Evolutionary conservation across 2,888 invertebrate genomes (phyloP), one percentile per base, ranked within the genome.

Genomic region (Globia sparganii): DNA sequence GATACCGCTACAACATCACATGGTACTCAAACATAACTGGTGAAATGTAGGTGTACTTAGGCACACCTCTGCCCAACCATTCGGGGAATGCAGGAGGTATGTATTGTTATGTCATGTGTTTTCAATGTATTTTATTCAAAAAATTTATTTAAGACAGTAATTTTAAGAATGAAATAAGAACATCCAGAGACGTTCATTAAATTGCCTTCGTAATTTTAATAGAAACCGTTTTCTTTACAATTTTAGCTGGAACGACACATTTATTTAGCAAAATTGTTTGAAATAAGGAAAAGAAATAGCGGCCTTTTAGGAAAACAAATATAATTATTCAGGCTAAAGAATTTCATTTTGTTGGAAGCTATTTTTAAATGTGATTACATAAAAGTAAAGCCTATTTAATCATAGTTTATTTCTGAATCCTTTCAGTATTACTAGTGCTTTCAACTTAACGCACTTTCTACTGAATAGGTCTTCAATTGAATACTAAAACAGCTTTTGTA

Each of bases 131-230:
- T 58, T 31, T 34, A 49, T 15, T 15, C 9, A 25, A 58, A 49
- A 66, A 53, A 37, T 2, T 49, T 49, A 66, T 76, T 46, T 46
- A 66, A 18, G 43, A 78, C 61, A 78, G 21, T 34, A 15, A 65
- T 69, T 84, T 78, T 56, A 53, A 56, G 25, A 53, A 69, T 59
- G 8, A 37, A 77, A 43, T 37, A 58, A 49, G n/a, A 65, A 53
- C 25, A 53, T 68, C 49, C 15, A 37, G 37, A 53, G 25, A 64
- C 9, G 31, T 61, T 59, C n/a, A 83, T 83, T 61, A 69, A 68
- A 83, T 77, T 65, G 31, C 5, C 28, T n/a, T 53, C 37, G 49
- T 58, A 18, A 77, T 68, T 77, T 83, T 28, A 0, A 40, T 77
- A 46, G 83, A 59, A 77, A 49, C 8, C 2, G 25, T 34, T 78